These are phyloP conservation scores for Atherinosoma microstoma DNA, from an alignment of 2,797 vertebrate genomes.

Conservation along the genomic window DNA sequence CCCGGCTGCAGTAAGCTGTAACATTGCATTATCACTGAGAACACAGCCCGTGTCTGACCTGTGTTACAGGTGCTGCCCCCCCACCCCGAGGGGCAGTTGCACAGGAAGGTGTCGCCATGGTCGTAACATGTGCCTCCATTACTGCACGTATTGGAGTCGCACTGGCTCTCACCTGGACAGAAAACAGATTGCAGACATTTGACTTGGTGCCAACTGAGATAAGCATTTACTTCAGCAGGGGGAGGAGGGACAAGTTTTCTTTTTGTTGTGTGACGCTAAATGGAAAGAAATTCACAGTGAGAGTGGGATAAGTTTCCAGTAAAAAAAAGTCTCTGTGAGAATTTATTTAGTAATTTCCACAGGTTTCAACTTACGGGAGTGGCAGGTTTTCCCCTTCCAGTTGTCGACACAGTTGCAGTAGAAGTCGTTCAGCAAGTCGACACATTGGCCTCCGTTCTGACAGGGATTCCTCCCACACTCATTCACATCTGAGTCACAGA, in stretches of 20 bases:
- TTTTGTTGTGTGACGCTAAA: too few relatives aligned
- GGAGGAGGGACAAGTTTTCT: too few relatives aligned
- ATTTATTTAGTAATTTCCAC: not conserved
- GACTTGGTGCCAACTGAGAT: constrained; percentile 7
- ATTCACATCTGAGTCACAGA: constrained; percentile 87
- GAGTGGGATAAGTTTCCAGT: too few relatives aligned
- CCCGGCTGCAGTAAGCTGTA: too few relatives aligned
- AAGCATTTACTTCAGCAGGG: not conserved
- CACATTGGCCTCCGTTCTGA: constrained; percentile 90
- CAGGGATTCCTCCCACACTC: constrained; percentile 92
- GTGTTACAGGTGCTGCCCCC: constrained; percentile 91
- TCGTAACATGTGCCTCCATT: constrained; percentile 94
- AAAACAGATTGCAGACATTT: constrained; percentile 32
- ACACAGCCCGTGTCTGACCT: constrained; percentile 75
- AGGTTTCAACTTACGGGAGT: constrained; percentile 85
- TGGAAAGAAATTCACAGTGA: too few relatives aligned
- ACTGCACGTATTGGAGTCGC: constrained; percentile 91
- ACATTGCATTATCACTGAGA: not conserved
- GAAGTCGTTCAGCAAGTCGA: constrained; percentile 93
- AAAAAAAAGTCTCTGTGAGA: too few relatives aligned
- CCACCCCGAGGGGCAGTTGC: constrained; percentile 90
- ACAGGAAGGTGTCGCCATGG: constrained; percentile 91
- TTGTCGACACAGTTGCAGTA: constrained; percentile 90
- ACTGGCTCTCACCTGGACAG: constrained; percentile 91
- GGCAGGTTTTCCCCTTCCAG: constrained; percentile 98